phyloP scores from a whole-genome alignment of 2,888 invertebrate species.

The Drosophila antonietae region DNA sequence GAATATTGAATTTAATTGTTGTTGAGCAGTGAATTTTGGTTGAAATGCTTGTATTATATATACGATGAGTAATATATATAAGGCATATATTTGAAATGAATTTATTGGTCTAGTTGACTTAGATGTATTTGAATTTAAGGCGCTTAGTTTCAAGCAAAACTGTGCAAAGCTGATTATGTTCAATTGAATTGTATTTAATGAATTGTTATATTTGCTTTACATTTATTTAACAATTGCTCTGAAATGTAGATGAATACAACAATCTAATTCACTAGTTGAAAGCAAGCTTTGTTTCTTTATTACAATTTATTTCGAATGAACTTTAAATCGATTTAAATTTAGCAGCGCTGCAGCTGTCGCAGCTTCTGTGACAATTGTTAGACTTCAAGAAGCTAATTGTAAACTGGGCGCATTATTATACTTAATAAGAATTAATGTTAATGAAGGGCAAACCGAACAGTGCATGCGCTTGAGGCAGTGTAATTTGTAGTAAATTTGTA shows the following conservation, averaged over 20 bases:
- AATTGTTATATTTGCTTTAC: not conserved
- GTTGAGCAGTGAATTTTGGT: not conserved
- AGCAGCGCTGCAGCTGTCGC: slow-evolving; percentile 28
- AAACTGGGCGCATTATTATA: not conserved
- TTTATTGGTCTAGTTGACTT: not conserved
- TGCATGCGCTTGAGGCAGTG: not conserved
- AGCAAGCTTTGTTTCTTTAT: not conserved
- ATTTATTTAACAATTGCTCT: not conserved
- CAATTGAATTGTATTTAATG: not conserved
- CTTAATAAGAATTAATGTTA: not conserved
- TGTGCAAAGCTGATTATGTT: not conserved
- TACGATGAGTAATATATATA: not conserved
- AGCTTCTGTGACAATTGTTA: not conserved
- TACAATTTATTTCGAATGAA: slow-evolving; percentile 49
- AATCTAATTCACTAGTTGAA: not conserved
- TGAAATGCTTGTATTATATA: not conserved
- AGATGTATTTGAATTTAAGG: not conserved
- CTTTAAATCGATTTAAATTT: slow-evolving; percentile 55
- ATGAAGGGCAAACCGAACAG: not conserved
- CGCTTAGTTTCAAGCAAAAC: too few species aligned
- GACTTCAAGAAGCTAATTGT: slow-evolving; percentile 29
- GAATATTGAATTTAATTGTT: not conserved
- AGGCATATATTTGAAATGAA: not conserved
- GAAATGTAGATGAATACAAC: not conserved
- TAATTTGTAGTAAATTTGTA: not conserved